Evolutionary conservation across 2,797 vertebrate species (phyloP), one percentile per base, ranked within the genome.

Genomic region (Molossus molossus): DNA sequence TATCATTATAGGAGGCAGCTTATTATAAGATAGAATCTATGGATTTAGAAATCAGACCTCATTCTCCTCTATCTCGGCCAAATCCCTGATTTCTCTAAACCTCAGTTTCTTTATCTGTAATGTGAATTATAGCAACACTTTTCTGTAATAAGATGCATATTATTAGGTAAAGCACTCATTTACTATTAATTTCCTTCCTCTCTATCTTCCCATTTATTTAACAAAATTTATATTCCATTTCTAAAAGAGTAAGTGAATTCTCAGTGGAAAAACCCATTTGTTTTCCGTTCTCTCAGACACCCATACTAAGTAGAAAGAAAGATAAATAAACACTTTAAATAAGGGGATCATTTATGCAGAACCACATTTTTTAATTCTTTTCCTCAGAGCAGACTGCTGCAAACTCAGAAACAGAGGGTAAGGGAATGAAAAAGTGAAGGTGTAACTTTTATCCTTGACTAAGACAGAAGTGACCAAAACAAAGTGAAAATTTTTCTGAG

Each of bases 281-380:
- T 37, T 93, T 70, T 93, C 17, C 21, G 0, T 75, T 93, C 15
- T 91, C 27, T 57, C n/a, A 48, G 17, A 9, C 57, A 50, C 20
- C 11, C 18, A 88, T 23, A 83, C 33, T 50, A 89, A 89, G 13
- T 18, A 87, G 37, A 87, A 87, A 83, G 37, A 87, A 94, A 83
- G 11, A 80, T 20, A 58, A 81, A 70, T 20, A 86, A 90, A 72
- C 15, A 6, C 17, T 91, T 81, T 27, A 27, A 77, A 86, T 75
- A 87, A 50, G 7, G 48, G 48, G 3, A 33, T 60, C 14, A 60
- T 67, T 82, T 53, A 50, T 37, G 5, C 2, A 50, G 17, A 37
- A 60, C 9, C 50, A 86, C 21, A 60, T 69, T 62, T 87, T 9
- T 72, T 4, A 21, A 7, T 27, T 9, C 15, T 37, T 23, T 23